Evolutionary conservation across 1,140 invertebrate species (phyloP).

Genomic region (Drosophila pallidifrons): DNA sequence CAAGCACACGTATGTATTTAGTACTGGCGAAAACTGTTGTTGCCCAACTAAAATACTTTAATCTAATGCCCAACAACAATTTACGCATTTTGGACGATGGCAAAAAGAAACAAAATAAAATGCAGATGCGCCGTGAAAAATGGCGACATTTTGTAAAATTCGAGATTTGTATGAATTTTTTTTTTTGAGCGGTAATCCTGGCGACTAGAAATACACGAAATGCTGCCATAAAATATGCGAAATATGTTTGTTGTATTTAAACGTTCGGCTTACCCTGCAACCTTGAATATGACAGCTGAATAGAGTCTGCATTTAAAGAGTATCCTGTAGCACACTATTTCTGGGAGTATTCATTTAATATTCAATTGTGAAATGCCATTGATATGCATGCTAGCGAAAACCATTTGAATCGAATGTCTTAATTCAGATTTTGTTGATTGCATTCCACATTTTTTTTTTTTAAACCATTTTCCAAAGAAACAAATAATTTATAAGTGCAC

Average conservation of each 20-base stretch:
- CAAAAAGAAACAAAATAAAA: neutral
- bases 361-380: neutral
- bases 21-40: constrained; percentile 13
- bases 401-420: neutral
- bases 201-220: neutral
- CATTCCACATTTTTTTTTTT: neutral
- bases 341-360: neutral
- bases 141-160: constrained; percentile 3
- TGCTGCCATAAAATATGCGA: neutral
- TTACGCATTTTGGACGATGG: constrained; percentile 4
- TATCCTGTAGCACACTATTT: too few relatives aligned
- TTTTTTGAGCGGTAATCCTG: neutral
- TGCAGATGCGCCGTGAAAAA: neutral
- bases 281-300: neutral
- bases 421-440: neutral
- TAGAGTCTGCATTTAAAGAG: neutral
- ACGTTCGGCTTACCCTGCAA: neutral
- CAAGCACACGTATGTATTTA: constrained; percentile 28
- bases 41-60: constrained; percentile 45
- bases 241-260: constrained; percentile 4
- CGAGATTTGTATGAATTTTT: constrained; percentile 4
- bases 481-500: neutral
- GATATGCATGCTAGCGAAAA: neutral
- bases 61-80: constrained; percentile 49
- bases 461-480: neutral